Evolutionary conservation across 2,113 vertebrate species (phyloP).

Genomic region (Hymenochirus boettgeri): DNA sequence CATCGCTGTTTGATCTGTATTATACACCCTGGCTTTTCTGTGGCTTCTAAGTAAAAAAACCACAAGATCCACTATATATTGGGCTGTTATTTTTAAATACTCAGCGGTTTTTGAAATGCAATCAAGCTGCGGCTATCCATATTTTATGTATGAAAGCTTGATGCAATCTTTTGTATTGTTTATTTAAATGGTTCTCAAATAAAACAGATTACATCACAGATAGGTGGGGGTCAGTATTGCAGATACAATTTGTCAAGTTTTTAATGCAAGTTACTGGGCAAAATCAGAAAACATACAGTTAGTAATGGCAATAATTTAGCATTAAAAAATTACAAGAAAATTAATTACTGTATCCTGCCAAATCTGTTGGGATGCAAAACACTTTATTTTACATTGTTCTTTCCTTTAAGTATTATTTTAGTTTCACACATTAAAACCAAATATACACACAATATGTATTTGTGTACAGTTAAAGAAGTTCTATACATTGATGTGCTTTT

Average conservation of each 20-base stretch:
- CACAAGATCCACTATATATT: conserved; percentile 39
- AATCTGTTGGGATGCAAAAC: too few relatives aligned
- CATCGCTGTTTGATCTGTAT: conserved; percentile 41
- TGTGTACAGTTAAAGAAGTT: too few relatives aligned
- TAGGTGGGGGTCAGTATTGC: not conserved
- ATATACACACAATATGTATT: too few relatives aligned
- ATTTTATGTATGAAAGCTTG: conserved; percentile 44
- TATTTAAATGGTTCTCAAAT: conserved; percentile 42
- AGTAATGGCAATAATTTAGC: too few relatives aligned
- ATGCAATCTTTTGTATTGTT: conserved; percentile 42
- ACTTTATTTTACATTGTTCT: too few relatives aligned
- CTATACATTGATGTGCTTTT: too few relatives aligned
- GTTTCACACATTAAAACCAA: too few relatives aligned
- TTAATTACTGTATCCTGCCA: too few relatives aligned
- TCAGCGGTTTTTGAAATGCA: conserved; percentile 42
- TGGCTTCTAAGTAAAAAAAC: conserved; percentile 30
- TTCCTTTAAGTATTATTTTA: too few relatives aligned
- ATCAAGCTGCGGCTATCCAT: conserved; percentile 37
- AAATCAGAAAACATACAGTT: not conserved
- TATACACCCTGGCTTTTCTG: conserved; percentile 35
- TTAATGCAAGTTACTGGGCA: not conserved
- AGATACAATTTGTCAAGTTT: conserved; percentile 11
- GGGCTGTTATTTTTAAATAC: conserved; percentile 38
- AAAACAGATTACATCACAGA: conserved; percentile 37
- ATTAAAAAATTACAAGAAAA: too few relatives aligned